A percentile compares a stretch with the other conserved stretches of the same genome.
Conservation (phyloP, 1,140 invertebrate genomes). For the Penaeus japonicus region DNA sequence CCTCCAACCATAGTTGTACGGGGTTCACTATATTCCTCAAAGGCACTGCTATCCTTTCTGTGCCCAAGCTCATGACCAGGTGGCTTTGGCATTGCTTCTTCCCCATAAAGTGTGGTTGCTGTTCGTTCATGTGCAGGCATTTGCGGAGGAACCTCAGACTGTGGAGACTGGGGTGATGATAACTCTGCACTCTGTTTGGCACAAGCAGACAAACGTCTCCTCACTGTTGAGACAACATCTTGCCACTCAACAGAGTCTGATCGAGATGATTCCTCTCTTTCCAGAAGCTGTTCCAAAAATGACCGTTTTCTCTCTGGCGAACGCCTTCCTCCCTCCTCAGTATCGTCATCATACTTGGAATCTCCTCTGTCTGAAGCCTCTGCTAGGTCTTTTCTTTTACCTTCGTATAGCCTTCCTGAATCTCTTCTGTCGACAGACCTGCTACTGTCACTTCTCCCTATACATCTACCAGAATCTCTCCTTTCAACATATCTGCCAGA, state of each 20-base stretch:
- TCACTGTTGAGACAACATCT: slow-evolving; percentile 23
- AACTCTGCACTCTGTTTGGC: neutral
- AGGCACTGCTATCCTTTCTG: neutral
- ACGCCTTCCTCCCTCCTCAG: neutral
- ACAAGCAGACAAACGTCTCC: slow-evolving; percentile 20
- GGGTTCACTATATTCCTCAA: neutral
- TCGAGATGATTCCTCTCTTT: slow-evolving; percentile 7
- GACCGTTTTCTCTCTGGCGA: neutral
- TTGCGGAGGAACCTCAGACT: neutral
- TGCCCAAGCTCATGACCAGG: neutral
- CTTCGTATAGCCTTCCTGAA: neutral
- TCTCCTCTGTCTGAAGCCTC: neutral
- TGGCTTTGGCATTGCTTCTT: neutral
- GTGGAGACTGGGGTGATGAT: neutral
- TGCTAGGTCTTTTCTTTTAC: neutral
- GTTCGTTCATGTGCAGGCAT: too few relatives aligned
- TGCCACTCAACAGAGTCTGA: slow-evolving; percentile 36
- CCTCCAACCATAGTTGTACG: neutral
- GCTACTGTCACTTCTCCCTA: neutral
- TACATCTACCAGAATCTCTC: neutral
- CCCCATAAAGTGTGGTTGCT: neutral
- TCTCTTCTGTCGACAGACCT: neutral
- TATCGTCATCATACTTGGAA: neutral
- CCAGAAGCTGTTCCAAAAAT: neutral
- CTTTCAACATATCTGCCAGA: neutral